Conservation (phyloP, 2,113 vertebrate genomes). For the Tychaedon coryphoeus region DNA sequence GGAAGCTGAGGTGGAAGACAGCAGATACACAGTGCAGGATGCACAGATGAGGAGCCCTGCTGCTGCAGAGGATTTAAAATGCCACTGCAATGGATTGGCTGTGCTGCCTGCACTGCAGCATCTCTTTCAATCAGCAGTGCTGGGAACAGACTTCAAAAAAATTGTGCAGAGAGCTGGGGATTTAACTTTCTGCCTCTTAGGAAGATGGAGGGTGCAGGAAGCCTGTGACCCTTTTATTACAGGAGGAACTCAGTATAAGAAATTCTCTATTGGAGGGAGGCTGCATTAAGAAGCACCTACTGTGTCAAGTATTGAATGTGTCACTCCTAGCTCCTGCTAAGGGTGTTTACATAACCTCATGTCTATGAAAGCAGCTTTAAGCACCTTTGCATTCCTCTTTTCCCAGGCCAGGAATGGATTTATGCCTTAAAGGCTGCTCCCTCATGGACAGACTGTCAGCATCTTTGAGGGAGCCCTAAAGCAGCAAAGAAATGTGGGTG, state of each 20-base stretch:
- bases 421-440: neutral
- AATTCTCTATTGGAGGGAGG: neutral
- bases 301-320: neutral
- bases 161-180: neutral
- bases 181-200: neutral
- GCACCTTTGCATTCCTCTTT: neutral
- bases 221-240: neutral
- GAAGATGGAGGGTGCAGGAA: neutral
- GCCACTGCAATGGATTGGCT: neutral
- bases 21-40: neutral
- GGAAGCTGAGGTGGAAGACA: neutral
- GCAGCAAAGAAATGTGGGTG: neutral
- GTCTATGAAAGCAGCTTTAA: neutral
- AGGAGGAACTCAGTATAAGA: neutral
- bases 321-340: neutral
- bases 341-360: neutral
- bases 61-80: neutral
- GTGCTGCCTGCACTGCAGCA: constrained; percentile 27
- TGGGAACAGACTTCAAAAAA: neutral
- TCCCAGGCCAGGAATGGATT: neutral
- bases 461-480: neutral
- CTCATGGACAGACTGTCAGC: neutral
- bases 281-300: neutral
- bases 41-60: neutral
- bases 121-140: neutral